phyloP scores from a whole-genome alignment of 2,797 vertebrate species.

The Scolopax bukidnonensis region DNA sequence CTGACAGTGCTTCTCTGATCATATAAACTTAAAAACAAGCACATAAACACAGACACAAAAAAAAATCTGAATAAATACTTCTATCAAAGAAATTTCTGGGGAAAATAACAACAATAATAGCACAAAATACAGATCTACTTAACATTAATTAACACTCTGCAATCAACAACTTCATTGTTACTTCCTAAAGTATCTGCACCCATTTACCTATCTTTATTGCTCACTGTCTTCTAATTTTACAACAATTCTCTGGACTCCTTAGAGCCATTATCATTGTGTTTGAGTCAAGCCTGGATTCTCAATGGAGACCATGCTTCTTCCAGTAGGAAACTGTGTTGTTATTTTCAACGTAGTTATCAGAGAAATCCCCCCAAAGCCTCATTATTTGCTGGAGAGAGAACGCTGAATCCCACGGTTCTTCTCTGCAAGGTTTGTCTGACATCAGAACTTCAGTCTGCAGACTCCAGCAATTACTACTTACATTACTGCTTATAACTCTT shows the following conservation, averaged over 20 bases:
- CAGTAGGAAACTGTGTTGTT: neutral
- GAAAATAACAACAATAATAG: neutral
- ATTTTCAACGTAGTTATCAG: neutral
- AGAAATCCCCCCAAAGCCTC: neutral
- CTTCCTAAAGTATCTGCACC: neutral
- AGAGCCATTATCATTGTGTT: neutral
- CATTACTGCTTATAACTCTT: neutral
- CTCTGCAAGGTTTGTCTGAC: neutral
- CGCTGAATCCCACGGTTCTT: neutral
- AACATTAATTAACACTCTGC: neutral
- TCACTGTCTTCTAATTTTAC: neutral
- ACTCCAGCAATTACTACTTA: neutral
- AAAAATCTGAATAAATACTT: neutral
- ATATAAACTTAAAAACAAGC: neutral
- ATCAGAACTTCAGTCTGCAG: neutral
- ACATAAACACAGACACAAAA: rapidly evolving
- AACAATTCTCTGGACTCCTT: neutral
- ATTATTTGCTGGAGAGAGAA: neutral
- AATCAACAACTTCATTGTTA: neutral
- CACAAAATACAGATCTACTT: neutral
- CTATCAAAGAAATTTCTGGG: neutral
- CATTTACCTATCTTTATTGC: neutral
- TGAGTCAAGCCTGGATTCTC: neutral
- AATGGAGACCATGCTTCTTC: neutral
- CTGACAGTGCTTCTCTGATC: neutral